phyloP scores from a whole-genome alignment of 2,797 vertebrate species.

The Rallus crepitans region DNA sequence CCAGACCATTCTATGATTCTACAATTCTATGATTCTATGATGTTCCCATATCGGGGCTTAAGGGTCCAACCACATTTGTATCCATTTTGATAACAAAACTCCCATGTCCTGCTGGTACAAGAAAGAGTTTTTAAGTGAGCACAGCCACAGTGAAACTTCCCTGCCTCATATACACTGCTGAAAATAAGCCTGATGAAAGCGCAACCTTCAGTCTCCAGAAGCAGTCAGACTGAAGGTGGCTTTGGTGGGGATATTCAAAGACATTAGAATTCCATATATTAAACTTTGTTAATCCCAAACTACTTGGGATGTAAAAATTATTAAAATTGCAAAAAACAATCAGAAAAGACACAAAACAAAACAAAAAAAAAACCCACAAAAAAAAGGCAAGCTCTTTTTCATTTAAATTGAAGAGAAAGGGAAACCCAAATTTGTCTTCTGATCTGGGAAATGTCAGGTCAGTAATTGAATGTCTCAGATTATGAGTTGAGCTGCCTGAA shows the following conservation, averaged over 20 bases:
- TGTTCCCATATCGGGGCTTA: not conserved
- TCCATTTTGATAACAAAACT: not conserved
- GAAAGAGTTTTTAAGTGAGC: not conserved
- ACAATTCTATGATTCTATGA: too few relatives aligned
- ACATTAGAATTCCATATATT: not conserved
- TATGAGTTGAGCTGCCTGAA: slow-evolving; percentile 37
- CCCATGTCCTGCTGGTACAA: not conserved
- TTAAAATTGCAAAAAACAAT: slow-evolving; percentile 3
- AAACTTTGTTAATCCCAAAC: not conserved
- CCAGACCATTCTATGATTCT: too few relatives aligned
- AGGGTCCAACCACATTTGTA: not conserved
- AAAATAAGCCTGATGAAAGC: not conserved
- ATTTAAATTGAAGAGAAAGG: slow-evolving; percentile 19
- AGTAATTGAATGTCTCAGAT: slow-evolving; percentile 52
- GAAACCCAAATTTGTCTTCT: slow-evolving; percentile 24
- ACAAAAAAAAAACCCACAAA: not conserved
- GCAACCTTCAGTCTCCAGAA: not conserved
- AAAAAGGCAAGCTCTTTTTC: not conserved
- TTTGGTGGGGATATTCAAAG: not conserved
- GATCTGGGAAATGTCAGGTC: slow-evolving; percentile 53
- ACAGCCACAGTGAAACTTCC: not conserved
- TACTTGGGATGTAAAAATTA: not conserved
- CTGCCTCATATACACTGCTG: not conserved
- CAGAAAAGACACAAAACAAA: not conserved
- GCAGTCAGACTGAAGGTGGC: not conserved